phyloP scores from a whole-genome alignment of 2,888 invertebrate genomes.

The Monoplex corrugatus region DNA sequence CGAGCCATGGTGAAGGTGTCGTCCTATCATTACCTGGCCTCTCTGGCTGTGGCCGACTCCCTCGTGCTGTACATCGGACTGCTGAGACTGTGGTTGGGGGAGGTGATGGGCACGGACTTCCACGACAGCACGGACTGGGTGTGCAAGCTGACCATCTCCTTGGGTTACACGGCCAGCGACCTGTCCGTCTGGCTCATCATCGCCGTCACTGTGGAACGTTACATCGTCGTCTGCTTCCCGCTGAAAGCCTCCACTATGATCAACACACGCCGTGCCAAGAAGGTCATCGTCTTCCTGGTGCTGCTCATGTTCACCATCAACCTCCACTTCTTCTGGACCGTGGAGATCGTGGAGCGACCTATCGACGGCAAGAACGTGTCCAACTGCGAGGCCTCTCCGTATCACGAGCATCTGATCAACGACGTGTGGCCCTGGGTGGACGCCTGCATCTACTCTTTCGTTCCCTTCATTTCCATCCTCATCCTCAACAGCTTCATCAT shows the following conservation, averaged over 20 bases:
- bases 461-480: constrained; percentile 74
- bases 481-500: constrained; percentile 77
- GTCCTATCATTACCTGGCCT: constrained; percentile 78
- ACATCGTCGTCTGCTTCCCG: constrained; percentile 78
- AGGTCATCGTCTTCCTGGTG: constrained; percentile 68
- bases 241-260: constrained; percentile 75
- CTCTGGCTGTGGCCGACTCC: constrained; percentile 77
- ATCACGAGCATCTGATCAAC: constrained; percentile 61
- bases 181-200: constrained; percentile 79
- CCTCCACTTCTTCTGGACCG: constrained; percentile 77
- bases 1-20: constrained; percentile 77
- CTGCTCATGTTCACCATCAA: constrained; percentile 70
- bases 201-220: constrained; percentile 78
- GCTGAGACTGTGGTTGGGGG: constrained; percentile 76
- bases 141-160: constrained; percentile 74
- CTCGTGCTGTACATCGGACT: constrained; percentile 77
- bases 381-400: constrained; percentile 60
- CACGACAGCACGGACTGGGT: constrained; percentile 69
- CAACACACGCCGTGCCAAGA: constrained; percentile 70
- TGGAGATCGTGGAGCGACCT: constrained; percentile 56
- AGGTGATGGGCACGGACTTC: constrained; percentile 72
- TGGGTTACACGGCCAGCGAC: constrained; percentile 76
- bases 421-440: constrained; percentile 79
- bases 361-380: background rate
- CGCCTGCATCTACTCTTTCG: constrained; percentile 74